Evolutionary conservation across 2,888 invertebrate species (phyloP), one percentile per base, ranked within the genome.

Genomic region (Amphipyra berbera): DNA sequence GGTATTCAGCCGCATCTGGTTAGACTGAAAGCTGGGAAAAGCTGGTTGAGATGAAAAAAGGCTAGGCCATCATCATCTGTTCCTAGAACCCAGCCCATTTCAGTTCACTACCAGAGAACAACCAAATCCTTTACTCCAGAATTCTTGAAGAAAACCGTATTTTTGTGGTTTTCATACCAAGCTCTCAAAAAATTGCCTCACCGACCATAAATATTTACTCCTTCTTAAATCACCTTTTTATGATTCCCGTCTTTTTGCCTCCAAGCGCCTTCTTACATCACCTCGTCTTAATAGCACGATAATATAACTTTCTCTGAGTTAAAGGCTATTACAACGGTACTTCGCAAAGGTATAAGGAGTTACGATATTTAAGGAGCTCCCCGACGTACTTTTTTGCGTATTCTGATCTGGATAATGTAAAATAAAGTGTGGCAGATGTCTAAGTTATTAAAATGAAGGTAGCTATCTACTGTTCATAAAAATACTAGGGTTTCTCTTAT

Each of bases 121-220:
- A 21, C 21, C 21, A 21, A 21, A 6, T 30, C 30, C 30, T 30
- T 30, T 30, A 4, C 30, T 6, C 0, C 30, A 21, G 21, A 21
- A 21, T 21, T 21, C 30, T 7, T 30, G 0, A 30, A 30, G 6
- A 30, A 30, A 30, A 30, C 6, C 2, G 6, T 7, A 30, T 1
- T 14, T 10, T 21, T 13, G 37, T 37, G 6, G 40, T 30, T 6
- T 40, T 13, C 35, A 37, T 44, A 35, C 8, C 0, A 9, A n/a
- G 14, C 21, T 40, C n/a, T 21, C 30, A 15, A 44, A 8, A 10
- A 33, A 54, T 15, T 13, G 30, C 21, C 10, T 13, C 33, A 21
- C 6, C 5, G 27, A 62, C 46, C 60, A 63, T 67, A 71, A 67
- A 67, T 61, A 70, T 55, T 61, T 70, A 60, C 55, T 33, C 12